Conservation (phyloP, 1,140 invertebrate species). For the Reticulitermes speratus region DNA sequence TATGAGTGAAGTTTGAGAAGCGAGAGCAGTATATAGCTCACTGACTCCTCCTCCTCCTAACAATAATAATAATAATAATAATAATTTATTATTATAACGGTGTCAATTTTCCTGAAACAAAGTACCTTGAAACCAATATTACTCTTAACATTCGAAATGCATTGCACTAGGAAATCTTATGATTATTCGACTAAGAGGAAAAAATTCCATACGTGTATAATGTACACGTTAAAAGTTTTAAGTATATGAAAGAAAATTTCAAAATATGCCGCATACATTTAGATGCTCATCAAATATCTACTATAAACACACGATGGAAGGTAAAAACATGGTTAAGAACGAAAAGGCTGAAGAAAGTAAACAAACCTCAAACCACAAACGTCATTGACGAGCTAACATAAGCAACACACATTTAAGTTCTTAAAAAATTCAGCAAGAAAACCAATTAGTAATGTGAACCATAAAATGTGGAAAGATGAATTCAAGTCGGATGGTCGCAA, state of each 20-base stretch:
- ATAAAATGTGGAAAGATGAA: neutral
- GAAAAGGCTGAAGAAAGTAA: conserved; percentile 1
- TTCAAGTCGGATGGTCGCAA: neutral
- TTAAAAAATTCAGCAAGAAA: neutral
- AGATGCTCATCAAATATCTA: conserved; percentile 8
- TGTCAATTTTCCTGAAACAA: neutral
- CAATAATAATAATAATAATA: no score
- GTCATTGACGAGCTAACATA: neutral
- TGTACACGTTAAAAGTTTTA: neutral
- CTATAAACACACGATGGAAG: neutral
- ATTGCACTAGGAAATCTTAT: neutral
- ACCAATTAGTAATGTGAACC: conserved; percentile 10
- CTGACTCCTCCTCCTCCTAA: no score
- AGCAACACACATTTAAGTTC: neutral
- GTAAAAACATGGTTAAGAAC: neutral
- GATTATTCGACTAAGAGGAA: no score
- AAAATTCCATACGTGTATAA: neutral
- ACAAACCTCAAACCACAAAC: neutral
- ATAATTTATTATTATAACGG: no score
- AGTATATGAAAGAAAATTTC: conserved; percentile 1
- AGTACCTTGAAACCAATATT: neutral
- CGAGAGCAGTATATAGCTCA: no score
- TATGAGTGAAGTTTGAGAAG: no score
- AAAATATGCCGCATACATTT: neutral
- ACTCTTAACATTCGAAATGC: neutral